phyloP scores from a whole-genome alignment of 2,888 invertebrate genomes.

The Lasius platythorax region DNA sequence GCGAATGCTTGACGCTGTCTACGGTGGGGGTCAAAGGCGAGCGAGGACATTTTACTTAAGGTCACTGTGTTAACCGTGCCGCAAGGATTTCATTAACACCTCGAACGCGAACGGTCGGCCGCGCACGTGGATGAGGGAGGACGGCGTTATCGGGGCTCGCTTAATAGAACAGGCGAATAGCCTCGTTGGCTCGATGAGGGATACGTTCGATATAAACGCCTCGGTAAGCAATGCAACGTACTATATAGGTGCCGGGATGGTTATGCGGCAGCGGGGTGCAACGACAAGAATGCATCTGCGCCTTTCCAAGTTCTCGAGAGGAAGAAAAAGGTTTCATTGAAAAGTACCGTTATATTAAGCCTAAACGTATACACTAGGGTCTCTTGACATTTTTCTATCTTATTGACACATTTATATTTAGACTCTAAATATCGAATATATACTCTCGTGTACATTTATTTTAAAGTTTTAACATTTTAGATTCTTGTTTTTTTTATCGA shows the following conservation, averaged over 20 bases:
- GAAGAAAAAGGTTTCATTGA: background rate
- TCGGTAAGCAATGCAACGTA: conserved; percentile 28
- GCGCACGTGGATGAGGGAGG: conserved; percentile 20
- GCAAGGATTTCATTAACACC: conserved; percentile 51
- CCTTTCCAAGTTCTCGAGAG: background rate
- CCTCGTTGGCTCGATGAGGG: conserved; percentile 18
- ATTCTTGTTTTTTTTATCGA: background rate
- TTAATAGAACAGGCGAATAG: conserved; percentile 35
- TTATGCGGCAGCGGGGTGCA: background rate
- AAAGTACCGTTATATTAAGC: background rate
- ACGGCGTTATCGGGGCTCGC: conserved; percentile 6
- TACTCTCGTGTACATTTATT: background rate
- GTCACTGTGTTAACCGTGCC: conserved; percentile 52
- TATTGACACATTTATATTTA: background rate
- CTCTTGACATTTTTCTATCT: background rate
- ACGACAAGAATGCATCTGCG: conserved; percentile 2
- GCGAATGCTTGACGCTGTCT: conserved; percentile 20
- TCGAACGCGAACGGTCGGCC: conserved; percentile 28
- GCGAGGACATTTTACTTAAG: conserved; percentile 49
- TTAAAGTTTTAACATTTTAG: background rate
- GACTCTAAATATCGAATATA: background rate
- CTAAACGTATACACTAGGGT: background rate
- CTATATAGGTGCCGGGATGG: background rate
- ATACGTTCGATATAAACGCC: conserved; percentile 30
- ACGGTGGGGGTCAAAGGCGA: conserved; percentile 42